Evolutionary conservation across 2,888 invertebrate species (phyloP), one percentile per base, ranked within the genome.

Genomic region (Buathra laborator): DNA sequence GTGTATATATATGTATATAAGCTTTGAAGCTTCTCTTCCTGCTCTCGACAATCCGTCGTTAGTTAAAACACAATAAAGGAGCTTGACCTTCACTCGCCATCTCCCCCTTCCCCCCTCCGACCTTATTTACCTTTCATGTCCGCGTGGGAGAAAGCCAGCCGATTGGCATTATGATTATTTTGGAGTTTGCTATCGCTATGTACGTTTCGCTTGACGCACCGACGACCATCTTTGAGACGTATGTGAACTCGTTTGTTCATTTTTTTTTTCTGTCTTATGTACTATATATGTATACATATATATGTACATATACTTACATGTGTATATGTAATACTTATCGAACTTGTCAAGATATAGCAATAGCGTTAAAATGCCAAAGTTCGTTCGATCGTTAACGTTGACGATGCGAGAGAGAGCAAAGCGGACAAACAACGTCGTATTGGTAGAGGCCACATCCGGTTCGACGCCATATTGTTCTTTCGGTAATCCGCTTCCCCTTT

Each of bases 371-470:
- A 81, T 75, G 81, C 64, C 81, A 71, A 85, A 85, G 84, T 78
- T 81, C 78, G 80, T 76, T 64, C 81, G 84, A 86, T 87, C 86
- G 85, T 84, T 85, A 85, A 81, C 62, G 77, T 56, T 78, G 67
- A 16, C 71, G 46, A 74, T 67, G 64, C 37, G 72, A 59, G 72
- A 77, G 72, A 77, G 75, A 72, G 70, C 68, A 37, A 78, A 43
- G 72, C 68, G n/a, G 76, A 67, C 84, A 83, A 84, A 62, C 62
- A 62, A 29, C 79, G 86, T 56, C 78, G 71, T 78, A 70, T 71
- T 84, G 77, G 78, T 84, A 85, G 81, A 86, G 83, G 78, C 59
- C 83, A 85, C 87, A 88, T 88, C 87, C 87, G 88, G 87, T 85
- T 82, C 43, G 75, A 48, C 85, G 86, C 86, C 88, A 88, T 88